phyloP scores from a whole-genome alignment of 2,888 invertebrate genomes.

The Molanna angustata region DNA sequence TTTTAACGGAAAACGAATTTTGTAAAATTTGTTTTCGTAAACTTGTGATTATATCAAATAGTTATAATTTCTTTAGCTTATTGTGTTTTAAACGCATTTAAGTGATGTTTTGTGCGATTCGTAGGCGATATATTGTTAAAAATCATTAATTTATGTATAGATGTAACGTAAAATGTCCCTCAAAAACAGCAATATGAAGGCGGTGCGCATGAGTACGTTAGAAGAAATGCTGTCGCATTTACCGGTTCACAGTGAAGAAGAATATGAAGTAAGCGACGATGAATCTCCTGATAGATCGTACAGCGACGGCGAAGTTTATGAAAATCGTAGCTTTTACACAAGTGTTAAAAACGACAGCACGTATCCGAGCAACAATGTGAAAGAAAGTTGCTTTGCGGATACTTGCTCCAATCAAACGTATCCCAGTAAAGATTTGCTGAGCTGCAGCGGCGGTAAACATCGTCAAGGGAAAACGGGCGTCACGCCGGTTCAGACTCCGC shows the following conservation, averaged over 20 bases:
- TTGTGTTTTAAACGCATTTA: too few species aligned
- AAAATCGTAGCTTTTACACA: constrained; percentile 15
- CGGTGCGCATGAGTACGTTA: constrained; percentile 19
- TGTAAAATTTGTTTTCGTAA: too few species aligned
- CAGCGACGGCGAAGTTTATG: constrained; percentile 38
- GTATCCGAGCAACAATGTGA: constrained; percentile 8
- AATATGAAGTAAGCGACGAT: constrained; percentile 40
- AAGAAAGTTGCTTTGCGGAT: background rate
- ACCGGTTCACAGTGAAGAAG: constrained; percentile 39
- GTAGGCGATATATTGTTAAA: too few species aligned
- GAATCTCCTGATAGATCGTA: constrained; percentile 47
- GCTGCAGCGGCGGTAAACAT: constrained; percentile 7
- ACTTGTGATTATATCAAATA: too few species aligned
- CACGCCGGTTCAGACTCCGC: constrained; percentile 18
- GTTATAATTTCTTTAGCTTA: too few species aligned
- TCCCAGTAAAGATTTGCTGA: constrained; percentile 17
- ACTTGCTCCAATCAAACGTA: constrained; percentile 19
- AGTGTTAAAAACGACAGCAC: constrained; percentile 30
- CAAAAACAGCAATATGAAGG: too few species aligned
- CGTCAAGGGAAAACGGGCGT: background rate
- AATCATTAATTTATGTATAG: too few species aligned
- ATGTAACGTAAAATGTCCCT: too few species aligned
- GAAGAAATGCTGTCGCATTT: constrained; percentile 48
- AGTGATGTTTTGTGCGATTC: too few species aligned
- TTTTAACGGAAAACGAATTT: too few species aligned